These are phyloP conservation scores for Hypotaenidia philippensis DNA, from an alignment of 2,797 vertebrate species.

Conservation along the genomic window DNA sequence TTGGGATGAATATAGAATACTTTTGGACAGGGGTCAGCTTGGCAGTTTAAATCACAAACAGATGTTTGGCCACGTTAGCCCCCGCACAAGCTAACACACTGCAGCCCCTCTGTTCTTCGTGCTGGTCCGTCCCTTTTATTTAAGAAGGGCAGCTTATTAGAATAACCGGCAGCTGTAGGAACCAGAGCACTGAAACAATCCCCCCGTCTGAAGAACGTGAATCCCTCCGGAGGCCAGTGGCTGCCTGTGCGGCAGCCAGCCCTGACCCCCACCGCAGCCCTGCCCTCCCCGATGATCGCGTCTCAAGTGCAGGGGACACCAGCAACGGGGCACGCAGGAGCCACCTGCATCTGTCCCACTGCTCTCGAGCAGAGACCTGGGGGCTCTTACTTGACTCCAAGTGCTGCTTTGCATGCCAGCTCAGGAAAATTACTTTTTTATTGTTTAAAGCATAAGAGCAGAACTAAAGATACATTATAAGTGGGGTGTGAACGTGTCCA, in stretches of 20 bases:
- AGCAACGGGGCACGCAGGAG: neutral
- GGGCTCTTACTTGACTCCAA: neutral
- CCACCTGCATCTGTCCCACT: accelerated
- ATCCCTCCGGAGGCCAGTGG: neutral
- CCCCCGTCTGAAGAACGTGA: neutral
- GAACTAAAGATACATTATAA: neutral
- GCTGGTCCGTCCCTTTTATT: neutral
- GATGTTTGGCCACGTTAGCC: conserved; percentile 38
- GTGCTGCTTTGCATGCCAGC: neutral
- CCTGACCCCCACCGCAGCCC: accelerated
- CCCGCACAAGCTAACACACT: neutral
- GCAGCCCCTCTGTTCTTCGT: conserved; percentile 9
- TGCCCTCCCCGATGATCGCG: accelerated
- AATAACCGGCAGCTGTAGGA: neutral
- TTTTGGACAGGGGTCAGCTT: conserved; percentile 50
- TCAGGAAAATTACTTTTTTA: neutral
- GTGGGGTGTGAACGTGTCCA: neutral
- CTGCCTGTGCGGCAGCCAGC: neutral
- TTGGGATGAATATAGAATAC: neutral
- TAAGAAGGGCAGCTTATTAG: neutral
- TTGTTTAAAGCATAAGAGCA: neutral
- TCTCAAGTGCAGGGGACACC: neutral
- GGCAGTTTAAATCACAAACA: conserved; percentile 63
- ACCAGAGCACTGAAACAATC: neutral
- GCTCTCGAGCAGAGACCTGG: neutral